Base-by-base conservation (phyloP, 2,113 vertebrate species). In the Dicaeum eximium region DNA sequence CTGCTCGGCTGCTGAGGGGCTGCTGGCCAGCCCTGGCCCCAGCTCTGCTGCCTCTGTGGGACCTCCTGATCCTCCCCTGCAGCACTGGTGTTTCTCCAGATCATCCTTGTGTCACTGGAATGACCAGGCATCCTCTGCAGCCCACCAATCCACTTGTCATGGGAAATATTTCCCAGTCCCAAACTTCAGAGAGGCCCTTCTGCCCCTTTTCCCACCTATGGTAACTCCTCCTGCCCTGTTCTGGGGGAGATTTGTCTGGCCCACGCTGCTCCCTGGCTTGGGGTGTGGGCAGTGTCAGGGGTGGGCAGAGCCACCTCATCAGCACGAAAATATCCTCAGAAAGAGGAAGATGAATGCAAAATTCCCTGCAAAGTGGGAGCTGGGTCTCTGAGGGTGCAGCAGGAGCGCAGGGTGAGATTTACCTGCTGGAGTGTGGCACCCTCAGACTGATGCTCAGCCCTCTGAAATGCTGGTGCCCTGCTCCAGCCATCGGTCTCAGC, bases 41-140 rank as follows among this genome's bases (percentile, higher is more conserved):
- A 56, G 53, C n/a, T 18, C 37, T 70, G 62, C 35, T 80, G 7
- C 37, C 42, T 38, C 27, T 53, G 10, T 81, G 45, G 48, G 28
- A 50, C 44, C 35, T n/a, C 33, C 60, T 7, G 1, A 11, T 24
- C 35, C 54, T 42, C 37, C 23, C 27, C 31, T 40, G 69, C 57
- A 61, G 25, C 30, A 1, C 40, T 64, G 44, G 1, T 40, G 38
- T 33, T 58, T 27, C 60, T 73, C 44, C 58, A 88, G 18, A 70
- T 73, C 33, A 35, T n/a, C 57, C 31, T 72, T 3, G 22, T 33
- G 33, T 23, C 51, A 15, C 47, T 66, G 61, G 33, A 40, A 42
- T 13, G 22, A 6, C 0, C 1, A 4, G 2, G 17, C 0, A 1
- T 47, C 37, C 62, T 37, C 66, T 50, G 27, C 66, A 82, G 45